These are phyloP conservation scores for Malachius bipustulatus DNA, from an alignment of 2,888 invertebrate species.

Conservation along the genomic window DNA sequence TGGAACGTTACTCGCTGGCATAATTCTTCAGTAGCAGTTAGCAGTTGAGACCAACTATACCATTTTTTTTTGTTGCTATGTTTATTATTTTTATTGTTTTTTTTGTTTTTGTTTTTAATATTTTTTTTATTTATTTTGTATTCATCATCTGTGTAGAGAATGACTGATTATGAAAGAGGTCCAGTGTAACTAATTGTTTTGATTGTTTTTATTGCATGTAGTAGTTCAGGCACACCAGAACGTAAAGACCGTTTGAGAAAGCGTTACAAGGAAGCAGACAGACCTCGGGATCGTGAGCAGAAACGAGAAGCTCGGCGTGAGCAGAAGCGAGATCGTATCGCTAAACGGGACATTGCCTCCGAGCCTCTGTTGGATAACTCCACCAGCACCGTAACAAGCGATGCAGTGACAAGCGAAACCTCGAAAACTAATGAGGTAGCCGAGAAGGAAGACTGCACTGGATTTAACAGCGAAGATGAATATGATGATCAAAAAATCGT, in stretches of 20 bases:
- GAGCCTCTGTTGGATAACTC: constrained; percentile 27
- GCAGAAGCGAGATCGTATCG: constrained; percentile 27
- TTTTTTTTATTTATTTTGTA: too few relatives aligned
- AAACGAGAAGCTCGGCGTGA: constrained; percentile 29
- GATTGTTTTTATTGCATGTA: too few relatives aligned
- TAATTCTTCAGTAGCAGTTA: too few relatives aligned
- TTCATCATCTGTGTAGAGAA: too few relatives aligned
- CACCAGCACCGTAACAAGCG: constrained; percentile 21
- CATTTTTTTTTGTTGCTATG: too few relatives aligned
- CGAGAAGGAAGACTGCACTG: constrained; percentile 34
- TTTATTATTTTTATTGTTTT: too few relatives aligned
- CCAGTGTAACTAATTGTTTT: too few relatives aligned
- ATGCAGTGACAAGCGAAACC: constrained; percentile 24
- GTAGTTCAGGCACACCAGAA: constrained; percentile 24
- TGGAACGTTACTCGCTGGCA: too few relatives aligned
- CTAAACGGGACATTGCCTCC: constrained; percentile 28
- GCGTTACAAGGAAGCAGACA: constrained; percentile 32
- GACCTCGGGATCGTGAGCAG: constrained; percentile 30
- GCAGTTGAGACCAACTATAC: too few relatives aligned
- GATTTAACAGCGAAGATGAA: constrained; percentile 38
- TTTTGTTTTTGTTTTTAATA: too few relatives aligned
- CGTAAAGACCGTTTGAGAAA: constrained; percentile 32
- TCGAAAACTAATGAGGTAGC: constrained; percentile 26
- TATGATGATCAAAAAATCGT: constrained; percentile 29
- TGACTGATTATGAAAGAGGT: too few relatives aligned